Evolutionary conservation across 2,888 invertebrate genomes (phyloP), one percentile per base, ranked within the genome.

Genomic region (Drosophila vallismaia): DNA sequence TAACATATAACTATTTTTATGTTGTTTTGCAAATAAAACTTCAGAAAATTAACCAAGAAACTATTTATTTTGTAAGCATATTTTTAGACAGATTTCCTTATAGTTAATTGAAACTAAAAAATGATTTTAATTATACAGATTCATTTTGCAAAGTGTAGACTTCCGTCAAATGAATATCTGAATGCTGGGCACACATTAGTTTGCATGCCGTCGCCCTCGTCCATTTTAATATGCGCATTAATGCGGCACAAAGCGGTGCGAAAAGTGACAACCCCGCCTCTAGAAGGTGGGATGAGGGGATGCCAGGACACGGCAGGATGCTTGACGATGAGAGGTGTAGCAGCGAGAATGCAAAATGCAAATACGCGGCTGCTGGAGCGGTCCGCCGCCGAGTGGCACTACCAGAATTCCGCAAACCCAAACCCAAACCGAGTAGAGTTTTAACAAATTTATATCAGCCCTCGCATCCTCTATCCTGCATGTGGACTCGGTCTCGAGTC

Each of bases 211-310:
- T 46, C 73, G 40, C 50, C 46, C 33, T 40, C 76, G 76, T 69
- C 70, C 76, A 76, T 77, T 81, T 76, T 66, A 75, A 75, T 75
- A 74, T 79, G 83, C 79, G 75, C 80, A 82, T 81, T 81, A 85
- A 81, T 85, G 80, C 75, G 75, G 71, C 74, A 81, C 70, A 85
- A 82, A 81, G 85, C 85, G 74, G 71, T 82, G 82, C 79, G 79
- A 76, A 81, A 72, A 72, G 76, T 69, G 86, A 76, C 84, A 84
- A 69, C 76, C 14, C 19, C 19, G 14, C 14, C 14, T 8, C 14
- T 19, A 31, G 31, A 46, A 10, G 24, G n/a, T n/a, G n/a, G n/a
- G n/a, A n/a, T n/a, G n/a, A n/a, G n/a, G n/a, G n/a, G n/a, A n/a
- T n/a, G n/a, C 24, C 36, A 9, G 38, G 12, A 38, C 14, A 12